Evolutionary conservation across 1,140 invertebrate genomes (phyloP), one percentile per base, ranked within the genome.

Genomic region (Dufourea novaeangliae): DNA sequence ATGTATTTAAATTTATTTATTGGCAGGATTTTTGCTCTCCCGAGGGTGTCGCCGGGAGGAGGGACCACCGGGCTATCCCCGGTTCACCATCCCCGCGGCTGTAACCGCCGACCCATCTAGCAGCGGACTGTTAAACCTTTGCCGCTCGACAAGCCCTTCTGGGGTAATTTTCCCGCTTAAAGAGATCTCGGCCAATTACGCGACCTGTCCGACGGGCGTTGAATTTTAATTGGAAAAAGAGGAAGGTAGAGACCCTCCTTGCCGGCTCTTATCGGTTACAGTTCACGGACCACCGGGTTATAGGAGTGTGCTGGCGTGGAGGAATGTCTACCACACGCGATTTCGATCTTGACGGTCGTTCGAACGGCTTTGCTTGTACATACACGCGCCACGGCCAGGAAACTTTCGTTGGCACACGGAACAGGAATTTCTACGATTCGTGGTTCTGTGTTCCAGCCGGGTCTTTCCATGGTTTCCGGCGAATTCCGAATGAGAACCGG

Each of bases 1-100:
- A 91, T 91, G 86, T 91, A 91, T 91, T 91, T 90, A 91, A 91
- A 91, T 91, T 91, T 91, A 91, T 91, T 91, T 91, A 91, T 91
- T 91, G 90, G 90, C 71, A 88, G 89, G 89, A 90, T 90, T 90
- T 91, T 89, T 88, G 83, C 80, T 72, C 34, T 56, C 44, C n/a
- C 73, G 82, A 61, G 73, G 74, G 80, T 76, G 84, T 78, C 76
- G 78, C 66, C 56, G 80, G 73, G 59, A 50, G 64, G 73, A 81
- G 74, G 70, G 46, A n/a, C 39, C 46, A n/a, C 22, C 61, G 27
- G 63, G 54, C 66, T 20, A n/a, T n/a, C n/a, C n/a, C n/a, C n/a
- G n/a, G 37, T 62, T 61, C 52, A 20, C 25, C 72, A n/a, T n/a
- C 70, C 37, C 11, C 62, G 37, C 32, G 20, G 20, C 20, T n/a